These are phyloP conservation scores for Eupithecia subumbrata DNA, from an alignment of 2,888 invertebrate species.

Conservation along the genomic window DNA sequence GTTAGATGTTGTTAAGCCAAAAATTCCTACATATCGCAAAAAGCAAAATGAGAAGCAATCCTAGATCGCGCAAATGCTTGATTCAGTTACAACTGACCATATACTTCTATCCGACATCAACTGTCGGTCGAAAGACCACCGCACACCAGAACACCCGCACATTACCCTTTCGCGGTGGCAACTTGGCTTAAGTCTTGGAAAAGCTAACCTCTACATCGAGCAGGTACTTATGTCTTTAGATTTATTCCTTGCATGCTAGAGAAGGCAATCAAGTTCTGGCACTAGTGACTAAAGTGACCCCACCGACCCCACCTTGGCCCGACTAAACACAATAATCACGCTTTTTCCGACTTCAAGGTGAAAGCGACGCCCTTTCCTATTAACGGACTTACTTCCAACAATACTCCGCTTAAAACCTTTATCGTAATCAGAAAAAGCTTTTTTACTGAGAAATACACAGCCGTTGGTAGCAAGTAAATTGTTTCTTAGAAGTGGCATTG, in stretches of 20 bases:
- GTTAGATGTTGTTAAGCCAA: too few species aligned
- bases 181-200: not conserved
- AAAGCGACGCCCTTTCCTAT: not conserved
- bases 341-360: constrained; percentile 3
- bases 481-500: constrained; percentile 5
- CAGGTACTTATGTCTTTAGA: not conserved
- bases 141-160: too few species aligned
- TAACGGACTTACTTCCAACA: not conserved
- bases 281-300: not conserved
- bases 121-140: too few species aligned
- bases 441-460: constrained; percentile 4
- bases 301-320: not conserved
- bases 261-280: constrained; percentile 7
- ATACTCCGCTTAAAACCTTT: not conserved
- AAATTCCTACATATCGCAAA: too few species aligned
- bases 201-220: not conserved
- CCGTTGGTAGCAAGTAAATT: not conserved
- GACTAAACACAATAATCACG: not conserved
- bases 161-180: too few species aligned
- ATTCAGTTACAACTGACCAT: too few species aligned
- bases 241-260: not conserved
- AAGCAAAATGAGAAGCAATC: too few species aligned
- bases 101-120: too few species aligned
- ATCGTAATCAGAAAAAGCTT: not conserved
- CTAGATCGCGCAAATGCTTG: too few species aligned